phyloP scores from a whole-genome alignment of 2,888 invertebrate species.

The Drosophila nr. medialis region DNA sequence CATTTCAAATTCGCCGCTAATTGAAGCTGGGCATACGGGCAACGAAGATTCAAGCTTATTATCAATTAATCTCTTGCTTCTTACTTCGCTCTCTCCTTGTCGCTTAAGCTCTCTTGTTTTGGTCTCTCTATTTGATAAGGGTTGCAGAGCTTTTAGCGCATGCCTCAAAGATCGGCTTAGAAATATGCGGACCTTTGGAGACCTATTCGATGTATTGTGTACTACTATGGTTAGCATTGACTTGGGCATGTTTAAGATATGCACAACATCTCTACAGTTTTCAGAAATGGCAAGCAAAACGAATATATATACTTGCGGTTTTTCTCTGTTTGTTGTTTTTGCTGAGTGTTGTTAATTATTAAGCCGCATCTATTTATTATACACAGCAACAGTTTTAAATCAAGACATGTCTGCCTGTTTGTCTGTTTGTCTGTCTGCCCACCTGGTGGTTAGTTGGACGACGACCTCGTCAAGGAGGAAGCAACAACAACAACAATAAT shows the following conservation, averaged over 20 bases:
- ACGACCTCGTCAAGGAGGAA: slow-evolving; percentile 27
- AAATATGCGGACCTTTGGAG: neutral
- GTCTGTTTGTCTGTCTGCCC: slow-evolving; percentile 10
- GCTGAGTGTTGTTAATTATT: neutral
- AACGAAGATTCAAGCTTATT: neutral
- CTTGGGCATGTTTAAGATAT: neutral
- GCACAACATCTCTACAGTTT: neutral
- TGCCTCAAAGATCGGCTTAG: neutral
- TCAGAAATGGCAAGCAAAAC: neutral
- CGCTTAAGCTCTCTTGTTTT: neutral
- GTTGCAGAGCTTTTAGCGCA: neutral
- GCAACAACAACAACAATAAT: slow-evolving; percentile 12
- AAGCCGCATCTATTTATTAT: slow-evolving; percentile 9
- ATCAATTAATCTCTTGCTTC: neutral
- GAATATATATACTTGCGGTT: neutral
- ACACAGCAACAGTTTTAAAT: slow-evolving; percentile 28
- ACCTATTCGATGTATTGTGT: neutral
- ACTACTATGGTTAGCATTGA: neutral
- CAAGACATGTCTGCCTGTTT: slow-evolving; percentile 5
- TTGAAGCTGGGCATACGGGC: neutral
- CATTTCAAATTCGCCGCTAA: neutral
- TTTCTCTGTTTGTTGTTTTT: neutral
- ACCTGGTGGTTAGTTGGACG: slow-evolving; percentile 39
- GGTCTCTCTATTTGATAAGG: neutral
- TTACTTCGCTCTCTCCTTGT: neutral